These are phyloP conservation scores for Rhizomys pruinosus DNA, from an alignment of 2,113 vertebrate genomes.

Conservation along the genomic window DNA sequence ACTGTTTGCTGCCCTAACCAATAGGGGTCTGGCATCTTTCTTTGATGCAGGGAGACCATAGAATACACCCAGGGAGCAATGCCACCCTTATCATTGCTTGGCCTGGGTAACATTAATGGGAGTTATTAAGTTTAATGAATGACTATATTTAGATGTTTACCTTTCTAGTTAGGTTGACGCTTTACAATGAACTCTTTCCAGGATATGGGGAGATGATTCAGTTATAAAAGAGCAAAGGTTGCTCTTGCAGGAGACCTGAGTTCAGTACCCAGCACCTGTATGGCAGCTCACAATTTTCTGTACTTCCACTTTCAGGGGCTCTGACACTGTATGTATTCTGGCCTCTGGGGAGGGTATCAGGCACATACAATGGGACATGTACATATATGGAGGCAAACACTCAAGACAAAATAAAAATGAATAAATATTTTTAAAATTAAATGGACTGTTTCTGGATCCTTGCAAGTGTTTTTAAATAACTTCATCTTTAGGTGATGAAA, in stretches of 20 bases:
- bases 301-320: too few species aligned
- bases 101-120: not conserved
- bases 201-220: too few species aligned
- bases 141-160: not conserved
- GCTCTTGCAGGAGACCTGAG: too few species aligned
- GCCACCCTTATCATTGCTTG: not conserved
- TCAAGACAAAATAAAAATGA: too few species aligned
- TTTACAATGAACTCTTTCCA: not conserved
- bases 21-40: not conserved
- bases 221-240: too few species aligned
- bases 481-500: conserved; percentile 26
- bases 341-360: too few species aligned
- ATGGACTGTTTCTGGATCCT: not conserved
- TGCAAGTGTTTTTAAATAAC: not conserved
- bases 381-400: too few species aligned
- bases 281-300: too few species aligned
- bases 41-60: not conserved
- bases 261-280: too few species aligned
- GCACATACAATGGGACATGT: too few species aligned
- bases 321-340: too few species aligned
- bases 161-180: conserved; percentile 14
- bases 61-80: not conserved
- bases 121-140: conserved; percentile 46
- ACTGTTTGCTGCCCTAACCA: not conserved
- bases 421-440: not conserved